Evolutionary conservation across 2,888 invertebrate species (phyloP).

Genomic region (Megaustenia siamemsis): DNA sequence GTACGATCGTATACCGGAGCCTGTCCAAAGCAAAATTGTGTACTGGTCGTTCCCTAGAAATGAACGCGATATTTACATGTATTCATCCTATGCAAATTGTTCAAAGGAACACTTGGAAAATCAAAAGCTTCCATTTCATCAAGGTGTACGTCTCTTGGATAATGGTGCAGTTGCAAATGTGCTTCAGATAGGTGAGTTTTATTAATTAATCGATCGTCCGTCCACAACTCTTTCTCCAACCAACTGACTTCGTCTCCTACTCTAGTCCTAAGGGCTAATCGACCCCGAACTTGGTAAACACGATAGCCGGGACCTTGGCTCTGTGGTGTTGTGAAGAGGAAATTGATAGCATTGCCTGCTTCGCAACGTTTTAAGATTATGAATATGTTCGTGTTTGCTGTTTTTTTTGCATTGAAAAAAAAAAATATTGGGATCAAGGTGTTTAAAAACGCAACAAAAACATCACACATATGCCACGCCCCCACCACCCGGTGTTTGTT

Average conservation of each 20-base stretch:
- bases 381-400: neutral
- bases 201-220: neutral
- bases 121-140: conserved; percentile 91
- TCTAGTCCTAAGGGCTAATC: neutral
- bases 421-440: too few relatives aligned
- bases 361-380: neutral
- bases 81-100: conserved; percentile 86
- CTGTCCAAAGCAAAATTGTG: conserved; percentile 91
- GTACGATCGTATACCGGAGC: conserved; percentile 92
- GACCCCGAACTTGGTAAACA: conserved; percentile 13
- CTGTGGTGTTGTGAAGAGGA: neutral
- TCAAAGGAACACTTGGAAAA: conserved; percentile 83
- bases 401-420: neutral
- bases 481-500: neutral
- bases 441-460: neutral
- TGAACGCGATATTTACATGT: conserved; percentile 93
- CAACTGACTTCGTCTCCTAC: neutral
- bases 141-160: conserved; percentile 90
- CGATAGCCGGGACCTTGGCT: neutral
- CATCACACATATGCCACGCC: conserved; percentile 2
- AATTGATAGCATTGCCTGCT: neutral
- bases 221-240: neutral
- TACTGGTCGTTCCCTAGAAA: conserved; percentile 94
- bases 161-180: conserved; percentile 91
- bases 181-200: conserved; percentile 90